Conservation (phyloP, 2,888 invertebrate species). For the Caenorhabditis uteleia region DNA sequence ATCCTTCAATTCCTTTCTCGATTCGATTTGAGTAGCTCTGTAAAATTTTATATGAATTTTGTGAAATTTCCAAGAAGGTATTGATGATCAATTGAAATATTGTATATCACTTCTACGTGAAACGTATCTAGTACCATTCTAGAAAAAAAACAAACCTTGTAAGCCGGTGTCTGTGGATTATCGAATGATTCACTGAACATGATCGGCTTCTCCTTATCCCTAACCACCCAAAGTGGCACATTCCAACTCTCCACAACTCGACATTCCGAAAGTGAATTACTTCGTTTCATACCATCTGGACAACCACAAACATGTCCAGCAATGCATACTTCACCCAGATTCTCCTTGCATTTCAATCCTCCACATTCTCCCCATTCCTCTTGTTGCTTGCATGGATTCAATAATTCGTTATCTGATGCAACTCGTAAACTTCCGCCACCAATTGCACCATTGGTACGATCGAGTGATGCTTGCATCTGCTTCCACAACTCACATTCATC, state of each 20-base stretch:
- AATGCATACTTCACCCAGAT: slow-evolving; percentile 62
- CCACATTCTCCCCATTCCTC: slow-evolving; percentile 60
- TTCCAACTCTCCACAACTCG: slow-evolving; percentile 65
- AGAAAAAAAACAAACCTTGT: slow-evolving; percentile 55
- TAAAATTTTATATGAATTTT: neutral
- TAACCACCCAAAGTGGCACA: slow-evolving; percentile 66
- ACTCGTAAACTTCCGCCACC: slow-evolving; percentile 64
- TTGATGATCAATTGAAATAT: neutral
- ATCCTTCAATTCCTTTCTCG: slow-evolving; percentile 61
- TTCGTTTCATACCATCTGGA: slow-evolving; percentile 63
- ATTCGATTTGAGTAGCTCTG: slow-evolving; percentile 36
- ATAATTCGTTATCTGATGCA: slow-evolving; percentile 62
- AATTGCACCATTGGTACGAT: slow-evolving; percentile 50
- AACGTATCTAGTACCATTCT: no score
- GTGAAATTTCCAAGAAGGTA: neutral
- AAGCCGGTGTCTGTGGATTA: slow-evolving; percentile 59
- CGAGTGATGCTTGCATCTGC: slow-evolving; percentile 62
- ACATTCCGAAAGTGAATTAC: slow-evolving; percentile 52
- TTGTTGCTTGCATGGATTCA: slow-evolving; percentile 61
- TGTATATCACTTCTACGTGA: neutral
- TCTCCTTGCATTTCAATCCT: slow-evolving; percentile 55
- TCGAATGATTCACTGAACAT: slow-evolving; percentile 56
- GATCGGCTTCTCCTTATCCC: slow-evolving; percentile 57
- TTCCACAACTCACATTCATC: slow-evolving; percentile 67
- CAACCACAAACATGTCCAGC: slow-evolving; percentile 67